Percentiles rank a stretch among this genome's conserved stretches.
Conservation (phyloP, 2,797 vertebrate species). For the Gallinago stenura region DNA sequence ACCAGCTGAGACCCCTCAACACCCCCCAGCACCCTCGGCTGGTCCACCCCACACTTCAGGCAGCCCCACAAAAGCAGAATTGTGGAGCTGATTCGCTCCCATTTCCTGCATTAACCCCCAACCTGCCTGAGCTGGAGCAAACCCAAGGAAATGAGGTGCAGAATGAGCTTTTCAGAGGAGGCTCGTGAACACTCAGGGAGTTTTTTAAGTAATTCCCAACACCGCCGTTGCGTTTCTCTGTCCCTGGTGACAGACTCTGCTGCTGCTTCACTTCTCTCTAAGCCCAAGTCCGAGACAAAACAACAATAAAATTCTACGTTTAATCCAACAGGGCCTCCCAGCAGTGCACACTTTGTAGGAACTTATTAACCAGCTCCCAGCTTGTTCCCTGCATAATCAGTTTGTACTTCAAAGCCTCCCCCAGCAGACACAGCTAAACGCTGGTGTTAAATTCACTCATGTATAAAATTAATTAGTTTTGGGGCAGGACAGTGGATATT, state of each 20-base stretch:
- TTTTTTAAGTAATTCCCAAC: neutral
- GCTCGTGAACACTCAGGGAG: neutral
- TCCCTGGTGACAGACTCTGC: neutral
- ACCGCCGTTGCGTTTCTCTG: neutral
- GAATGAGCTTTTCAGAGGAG: neutral
- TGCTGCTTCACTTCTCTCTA: neutral
- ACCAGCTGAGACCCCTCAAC: neutral
- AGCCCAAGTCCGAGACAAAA: neutral
- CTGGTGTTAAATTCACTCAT: neutral
- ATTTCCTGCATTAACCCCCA: neutral
- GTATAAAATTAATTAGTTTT: constrained; percentile 53
- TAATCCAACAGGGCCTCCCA: neutral
- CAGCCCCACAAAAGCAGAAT: neutral
- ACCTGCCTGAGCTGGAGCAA: neutral
- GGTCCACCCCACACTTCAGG: fast-evolving
- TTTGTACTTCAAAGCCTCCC: constrained; percentile 34
- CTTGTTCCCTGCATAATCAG: constrained; percentile 33
- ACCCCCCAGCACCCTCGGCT: neutral
- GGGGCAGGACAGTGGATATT: constrained; percentile 38
- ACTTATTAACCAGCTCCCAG: constrained; percentile 41
- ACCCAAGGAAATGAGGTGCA: neutral
- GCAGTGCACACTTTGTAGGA: neutral
- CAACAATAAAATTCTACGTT: neutral
- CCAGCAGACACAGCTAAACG: constrained; percentile 28
- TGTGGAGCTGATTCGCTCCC: neutral